These are phyloP conservation scores for Lamellibrachia satsuma DNA, from an alignment of 2,888 invertebrate species.

Conservation along the genomic window DNA sequence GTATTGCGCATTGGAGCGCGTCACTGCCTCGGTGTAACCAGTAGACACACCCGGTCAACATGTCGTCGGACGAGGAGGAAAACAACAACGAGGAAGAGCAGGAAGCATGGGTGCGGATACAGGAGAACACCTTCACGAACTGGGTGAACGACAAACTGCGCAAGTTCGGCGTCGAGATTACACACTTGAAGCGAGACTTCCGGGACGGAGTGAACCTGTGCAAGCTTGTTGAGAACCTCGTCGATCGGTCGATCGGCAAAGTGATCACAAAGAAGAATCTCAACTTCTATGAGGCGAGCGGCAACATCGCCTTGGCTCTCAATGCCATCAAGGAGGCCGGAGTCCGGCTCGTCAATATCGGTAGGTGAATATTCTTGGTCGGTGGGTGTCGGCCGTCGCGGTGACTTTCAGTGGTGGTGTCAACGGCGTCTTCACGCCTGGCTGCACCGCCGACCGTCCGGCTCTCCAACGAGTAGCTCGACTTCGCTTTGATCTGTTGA, in stretches of 20 bases:
- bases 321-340: constrained; percentile 93
- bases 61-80: constrained; percentile 25
- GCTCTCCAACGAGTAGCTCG: not conserved
- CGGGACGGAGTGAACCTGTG: constrained; percentile 91
- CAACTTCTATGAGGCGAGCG: constrained; percentile 37
- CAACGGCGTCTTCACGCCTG: not conserved
- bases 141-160: constrained; percentile 85
- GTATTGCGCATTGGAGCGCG: constrained; percentile 12
- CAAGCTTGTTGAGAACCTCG: constrained; percentile 79
- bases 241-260: constrained; percentile 56
- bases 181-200: constrained; percentile 86
- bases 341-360: constrained; percentile 95
- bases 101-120: constrained; percentile 68
- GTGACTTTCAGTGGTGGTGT: not conserved
- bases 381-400: not conserved
- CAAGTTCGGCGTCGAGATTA: constrained; percentile 70
- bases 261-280: constrained; percentile 34
- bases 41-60: not conserved
- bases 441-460: not conserved
- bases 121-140: constrained; percentile 88
- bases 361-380: constrained; percentile 67
- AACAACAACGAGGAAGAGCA: constrained; percentile 28
- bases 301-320: constrained; percentile 88
- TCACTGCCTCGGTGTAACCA: not conserved
- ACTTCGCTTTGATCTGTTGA: not conserved